These are phyloP conservation scores for Lithosia quadra DNA, from an alignment of 2,888 invertebrate species.

Conservation along the genomic window DNA sequence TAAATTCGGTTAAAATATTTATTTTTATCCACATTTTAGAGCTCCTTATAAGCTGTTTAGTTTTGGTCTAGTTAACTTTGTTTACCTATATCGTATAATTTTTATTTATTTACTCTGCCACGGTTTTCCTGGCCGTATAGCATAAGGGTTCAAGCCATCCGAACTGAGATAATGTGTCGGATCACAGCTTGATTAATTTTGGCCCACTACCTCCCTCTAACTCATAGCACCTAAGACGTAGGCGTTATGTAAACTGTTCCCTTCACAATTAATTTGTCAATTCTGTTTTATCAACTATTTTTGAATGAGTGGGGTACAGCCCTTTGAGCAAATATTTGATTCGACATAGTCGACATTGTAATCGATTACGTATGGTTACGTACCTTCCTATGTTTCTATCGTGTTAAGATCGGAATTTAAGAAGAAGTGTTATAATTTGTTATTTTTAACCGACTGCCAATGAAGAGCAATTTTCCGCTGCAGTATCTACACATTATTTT, in stretches of 20 bases:
- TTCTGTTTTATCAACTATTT: slow-evolving; percentile 32
- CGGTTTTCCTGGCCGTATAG: slow-evolving; percentile 44
- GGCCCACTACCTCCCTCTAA: slow-evolving; percentile 42
- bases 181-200: slow-evolving; percentile 75
- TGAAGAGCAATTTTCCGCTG: background rate
- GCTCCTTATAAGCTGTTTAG: background rate
- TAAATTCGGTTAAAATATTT: too few species aligned
- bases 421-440: background rate
- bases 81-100: background rate
- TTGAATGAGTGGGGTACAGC: background rate
- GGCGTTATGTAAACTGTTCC: slow-evolving; percentile 43
- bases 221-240: slow-evolving; percentile 39
- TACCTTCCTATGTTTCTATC: background rate
- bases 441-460: background rate
- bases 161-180: slow-evolving; percentile 69
- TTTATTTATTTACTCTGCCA: slow-evolving; percentile 14
- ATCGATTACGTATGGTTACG: background rate
- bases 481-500: background rate
- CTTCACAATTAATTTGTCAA: slow-evolving; percentile 57
- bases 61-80: background rate
- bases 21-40: background rate
- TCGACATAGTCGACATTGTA: background rate
- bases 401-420: background rate
- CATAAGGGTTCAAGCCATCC: slow-evolving; percentile 61
- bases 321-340: background rate